phyloP scores from a whole-genome alignment of 2,797 vertebrate species.

The Lutjanus campechanus region DNA sequence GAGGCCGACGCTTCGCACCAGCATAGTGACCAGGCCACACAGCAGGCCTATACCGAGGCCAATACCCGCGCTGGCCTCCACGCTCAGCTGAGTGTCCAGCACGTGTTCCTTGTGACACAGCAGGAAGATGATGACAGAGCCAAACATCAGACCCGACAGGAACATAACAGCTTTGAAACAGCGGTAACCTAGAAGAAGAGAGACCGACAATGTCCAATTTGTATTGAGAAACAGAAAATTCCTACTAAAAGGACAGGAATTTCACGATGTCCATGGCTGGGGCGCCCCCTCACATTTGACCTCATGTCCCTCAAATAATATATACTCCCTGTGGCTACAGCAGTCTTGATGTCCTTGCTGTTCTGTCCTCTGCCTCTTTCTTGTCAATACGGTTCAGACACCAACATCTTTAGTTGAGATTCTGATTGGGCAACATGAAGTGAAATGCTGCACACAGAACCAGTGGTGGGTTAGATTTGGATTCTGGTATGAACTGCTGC shows the following conservation, averaged over 20 bases:
- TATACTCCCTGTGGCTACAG: too few species aligned
- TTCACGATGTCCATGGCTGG: too few species aligned
- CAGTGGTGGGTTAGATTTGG: too few species aligned
- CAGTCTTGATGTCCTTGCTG: too few species aligned
- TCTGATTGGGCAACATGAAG: too few species aligned
- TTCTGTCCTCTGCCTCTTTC: too few species aligned
- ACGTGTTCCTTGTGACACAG: conserved; percentile 92
- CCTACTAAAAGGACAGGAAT: background rate
- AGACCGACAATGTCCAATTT: background rate
- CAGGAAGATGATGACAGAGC: conserved; percentile 91
- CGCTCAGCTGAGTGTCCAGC: conserved; percentile 91
- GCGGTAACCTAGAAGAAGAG: conserved; percentile 85
- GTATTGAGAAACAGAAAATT: background rate
- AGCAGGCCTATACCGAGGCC: conserved; percentile 92
- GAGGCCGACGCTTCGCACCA: conserved; percentile 92
- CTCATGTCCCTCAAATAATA: too few species aligned
- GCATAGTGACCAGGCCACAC: conserved; percentile 92
- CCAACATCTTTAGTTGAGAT: too few species aligned
- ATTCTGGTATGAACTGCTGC: too few species aligned
- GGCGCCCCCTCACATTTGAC: too few species aligned
- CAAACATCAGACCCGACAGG: conserved; percentile 92
- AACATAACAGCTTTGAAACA: conserved; percentile 96
- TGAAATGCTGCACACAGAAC: too few species aligned
- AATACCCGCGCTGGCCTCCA: conserved; percentile 91
- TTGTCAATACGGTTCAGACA: too few species aligned